Evolutionary conservation across 2,113 vertebrate genomes (phyloP).

Genomic region (Oceanodroma tethys): DNA sequence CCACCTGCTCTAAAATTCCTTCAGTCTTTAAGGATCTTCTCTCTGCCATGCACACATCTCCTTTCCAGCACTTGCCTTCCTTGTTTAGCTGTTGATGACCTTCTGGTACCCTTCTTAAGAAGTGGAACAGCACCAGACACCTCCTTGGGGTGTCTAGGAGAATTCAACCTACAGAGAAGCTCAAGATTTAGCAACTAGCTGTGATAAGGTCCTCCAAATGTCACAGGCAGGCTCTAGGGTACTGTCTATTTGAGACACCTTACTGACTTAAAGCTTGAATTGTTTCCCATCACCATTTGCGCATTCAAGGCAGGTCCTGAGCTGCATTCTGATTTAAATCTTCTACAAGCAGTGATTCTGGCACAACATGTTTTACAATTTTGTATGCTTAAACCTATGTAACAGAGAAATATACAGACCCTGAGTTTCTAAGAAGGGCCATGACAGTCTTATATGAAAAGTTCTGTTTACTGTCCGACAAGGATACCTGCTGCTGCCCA

Average conservation of each 20-base stretch:
- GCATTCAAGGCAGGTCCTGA: not conserved
- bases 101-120: not conserved
- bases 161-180: not conserved
- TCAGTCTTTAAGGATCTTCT: not conserved
- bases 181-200: not conserved
- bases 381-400: not conserved
- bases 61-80: not conserved
- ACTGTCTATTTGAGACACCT: not conserved
- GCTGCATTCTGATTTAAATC: not conserved
- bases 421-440: not conserved
- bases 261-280: not conserved
- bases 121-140: not conserved
- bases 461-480: not conserved
- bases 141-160: not conserved
- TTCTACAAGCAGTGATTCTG: not conserved
- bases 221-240: not conserved
- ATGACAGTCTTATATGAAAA: not conserved
- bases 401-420: not conserved
- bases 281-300: not conserved
- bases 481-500: not conserved
- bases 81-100: not conserved
- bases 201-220: not conserved
- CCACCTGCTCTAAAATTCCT: not conserved
- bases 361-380: not conserved
- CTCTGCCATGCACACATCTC: not conserved